These are phyloP conservation scores for Zoanthus sansibaricus DNA, from an alignment of 92 coral and sea anemone species.

Conservation along the genomic window DNA sequence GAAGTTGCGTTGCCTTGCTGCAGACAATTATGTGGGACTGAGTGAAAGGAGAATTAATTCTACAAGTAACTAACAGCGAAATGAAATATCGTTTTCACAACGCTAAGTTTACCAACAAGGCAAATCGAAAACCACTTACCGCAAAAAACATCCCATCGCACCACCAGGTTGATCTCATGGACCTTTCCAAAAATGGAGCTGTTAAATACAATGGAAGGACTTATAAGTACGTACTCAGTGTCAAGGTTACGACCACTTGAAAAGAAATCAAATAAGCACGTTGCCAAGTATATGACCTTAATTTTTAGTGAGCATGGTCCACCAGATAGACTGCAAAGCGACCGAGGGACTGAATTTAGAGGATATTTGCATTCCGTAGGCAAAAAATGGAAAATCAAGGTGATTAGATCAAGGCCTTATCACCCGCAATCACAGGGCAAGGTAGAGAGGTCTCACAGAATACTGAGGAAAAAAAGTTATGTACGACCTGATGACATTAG, in stretches of 20 bases:
- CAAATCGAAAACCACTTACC: conserved; percentile 34
- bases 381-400: conserved; percentile 32
- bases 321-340: conserved; percentile 51
- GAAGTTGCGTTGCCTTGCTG: conserved; percentile 39
- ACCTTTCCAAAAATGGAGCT: conserved; percentile 13
- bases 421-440: conserved; percentile 58
- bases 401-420: conserved; percentile 51
- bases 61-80: conserved; percentile 45
- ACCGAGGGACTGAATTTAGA: conserved; percentile 40
- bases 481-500: conserved; percentile 31
- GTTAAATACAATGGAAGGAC: conserved; percentile 32
- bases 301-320: conserved; percentile 51
- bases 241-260: conserved; percentile 28
- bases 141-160: conserved; percentile 45
- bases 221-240: conserved; percentile 31
- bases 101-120: conserved; percentile 48
- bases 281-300: conserved; percentile 10
- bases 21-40: conserved; percentile 38
- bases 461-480: conserved; percentile 41
- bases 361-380: conserved; percentile 31
- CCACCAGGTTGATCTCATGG: conserved; percentile 49
- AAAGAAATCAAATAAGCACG: conserved; percentile 38
- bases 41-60: conserved; percentile 40
- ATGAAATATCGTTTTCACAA: conserved; percentile 51
- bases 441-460: conserved; percentile 51